Base-by-base conservation (phyloP, 2,888 invertebrate species). In the Tethea ocularis region DNA sequence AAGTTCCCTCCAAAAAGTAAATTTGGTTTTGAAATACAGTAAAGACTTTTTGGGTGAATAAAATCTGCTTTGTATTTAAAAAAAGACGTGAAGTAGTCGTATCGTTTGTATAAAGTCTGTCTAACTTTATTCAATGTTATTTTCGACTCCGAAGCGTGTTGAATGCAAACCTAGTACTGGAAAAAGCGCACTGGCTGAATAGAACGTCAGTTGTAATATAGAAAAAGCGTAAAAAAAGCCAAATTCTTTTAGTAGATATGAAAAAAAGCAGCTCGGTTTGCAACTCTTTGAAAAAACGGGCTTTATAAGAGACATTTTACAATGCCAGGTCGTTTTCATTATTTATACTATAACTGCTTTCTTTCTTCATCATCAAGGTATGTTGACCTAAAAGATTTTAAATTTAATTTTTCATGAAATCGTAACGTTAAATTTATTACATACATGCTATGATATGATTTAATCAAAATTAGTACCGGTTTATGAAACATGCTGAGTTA, bases 61-160 rank as follows among this genome's bases (percentile, higher is more conserved):
- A 26, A 26, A 26, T 26, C 7, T 26, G 26, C 7, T 26, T 26
- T 5, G 26, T 26, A n/a, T n/a, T n/a, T n/a, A 26, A 26, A 26
- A 6, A 20, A 20, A 8, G 5, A 24, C 73, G 69, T 62, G 22
- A 66, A 72, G 70, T 63, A 1, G 2, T 17, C 24, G 33, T 17
- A 36, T 36, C 33, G 17, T 11, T 3, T 36, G 22, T 20, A 57
- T 57, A 72, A 79, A 68, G 11, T 51, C 36, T 52, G 52, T 65
- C 66, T 72, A 75, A 68, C 71, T 61, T 62, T 74, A 75, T 77
- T 80, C 75, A 72, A 73, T 72, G 65, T 71, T 74, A 71, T 79
- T 77, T 79, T 76, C 62, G 68, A 77, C 64, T 73, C 62, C 59
- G 55, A 62, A 68, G 60, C 62, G 67, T 61, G 64, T 72, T 77